Evolutionary conservation across 2,797 vertebrate species (phyloP), one percentile per base, ranked within the genome.

Genomic region (Varecia variegata): DNA sequence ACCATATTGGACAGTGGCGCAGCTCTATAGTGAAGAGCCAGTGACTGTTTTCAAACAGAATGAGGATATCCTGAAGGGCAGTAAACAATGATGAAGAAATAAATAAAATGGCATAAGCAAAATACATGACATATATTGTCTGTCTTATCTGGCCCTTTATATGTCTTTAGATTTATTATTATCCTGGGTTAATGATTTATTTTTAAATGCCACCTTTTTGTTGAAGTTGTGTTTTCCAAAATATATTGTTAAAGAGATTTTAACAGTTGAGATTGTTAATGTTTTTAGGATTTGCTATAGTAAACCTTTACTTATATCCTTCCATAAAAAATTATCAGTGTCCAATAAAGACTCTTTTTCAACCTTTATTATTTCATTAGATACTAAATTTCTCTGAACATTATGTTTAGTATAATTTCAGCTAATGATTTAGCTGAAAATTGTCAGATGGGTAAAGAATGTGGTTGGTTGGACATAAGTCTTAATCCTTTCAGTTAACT

Each of bases 201-300:
- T 86, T 83, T 79, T 52, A 89, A 71, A 43, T 74, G 32, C 47
- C 40, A 77, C 8, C 52, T 93, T 93, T 81, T 76, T 71, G 23
- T 93, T 92, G 3, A 79, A 84, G 54, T 52, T 84, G 7, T 95
- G 23, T 96, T 93, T 97, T 96, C 83, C 27, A 90, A 94, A 96
- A 87, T 73, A 76, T 43, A 67, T 68, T 96, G 25, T 87, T 92
- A 54, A 76, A 92, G 89, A 90, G 38, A 62, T 82, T 92, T 35
- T 79, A 80, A 93, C 50, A 90, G 52, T 94, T 77, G 38, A 15
- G 5, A 93, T 88, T 86, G 4, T 94, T 96, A 47, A 87, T n/a
- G 38, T 86, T 89, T 95, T 96, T 94, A 82, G n/a, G 35, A 54
- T 76, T 93, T 68, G 52, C 17, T 81, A 5, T 82, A 95, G 11